Conservation (phyloP, 2,888 invertebrate genomes). For the Scaptomyza caliginosa region DNA sequence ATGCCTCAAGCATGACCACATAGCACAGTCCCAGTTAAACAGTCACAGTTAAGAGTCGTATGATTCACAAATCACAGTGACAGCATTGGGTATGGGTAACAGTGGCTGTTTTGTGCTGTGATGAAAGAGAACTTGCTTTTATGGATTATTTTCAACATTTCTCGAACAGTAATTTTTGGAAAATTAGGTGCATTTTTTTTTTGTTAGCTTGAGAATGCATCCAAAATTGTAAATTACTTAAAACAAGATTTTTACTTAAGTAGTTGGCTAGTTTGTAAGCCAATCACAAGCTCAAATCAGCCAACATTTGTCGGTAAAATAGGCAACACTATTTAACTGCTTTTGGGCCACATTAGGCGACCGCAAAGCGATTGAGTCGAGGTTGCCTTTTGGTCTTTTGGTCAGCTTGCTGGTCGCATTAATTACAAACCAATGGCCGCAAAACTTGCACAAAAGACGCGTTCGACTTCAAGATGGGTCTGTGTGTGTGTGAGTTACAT, state of each 20-base stretch:
- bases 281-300: not conserved
- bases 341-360: slow-evolving; percentile 41
- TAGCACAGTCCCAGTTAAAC: not conserved
- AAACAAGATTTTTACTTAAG: too few relatives aligned
- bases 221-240: too few relatives aligned
- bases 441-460: slow-evolving; percentile 38
- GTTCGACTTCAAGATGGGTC: not conserved
- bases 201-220: too few relatives aligned
- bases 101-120: too few relatives aligned
- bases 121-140: too few relatives aligned
- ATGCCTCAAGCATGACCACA: slow-evolving; percentile 7
- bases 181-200: too few relatives aligned
- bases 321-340: not conserved
- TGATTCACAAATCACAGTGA: not conserved
- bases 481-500: slow-evolving; percentile 1
- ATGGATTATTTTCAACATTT: too few relatives aligned
- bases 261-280: not conserved
- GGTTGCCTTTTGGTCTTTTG: slow-evolving; percentile 25
- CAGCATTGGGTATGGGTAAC: not conserved
- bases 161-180: too few relatives aligned
- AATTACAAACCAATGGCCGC: slow-evolving; percentile 79
- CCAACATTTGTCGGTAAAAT: not conserved
- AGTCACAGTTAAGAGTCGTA: not conserved
- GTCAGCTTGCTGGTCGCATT: slow-evolving; percentile 67
- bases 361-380: slow-evolving; percentile 47